Base-by-base conservation (phyloP, 1,140 invertebrate species). In the Vollenhovia emeryi region DNA sequence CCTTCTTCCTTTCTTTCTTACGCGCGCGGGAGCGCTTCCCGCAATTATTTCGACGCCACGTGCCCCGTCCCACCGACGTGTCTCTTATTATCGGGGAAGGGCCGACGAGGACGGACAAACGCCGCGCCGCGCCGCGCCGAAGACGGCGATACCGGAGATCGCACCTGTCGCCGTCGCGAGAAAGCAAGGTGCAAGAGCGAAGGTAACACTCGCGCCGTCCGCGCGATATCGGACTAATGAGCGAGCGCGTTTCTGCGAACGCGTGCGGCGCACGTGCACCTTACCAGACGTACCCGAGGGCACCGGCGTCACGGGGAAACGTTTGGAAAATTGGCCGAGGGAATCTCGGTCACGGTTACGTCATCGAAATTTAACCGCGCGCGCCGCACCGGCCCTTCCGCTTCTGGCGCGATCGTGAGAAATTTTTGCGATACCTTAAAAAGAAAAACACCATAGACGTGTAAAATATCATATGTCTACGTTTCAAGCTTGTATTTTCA, bases 171-270 rank as follows among this genome's bases (percentile, higher is more conserved):
- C 33, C 86, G 91, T 90, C 90, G 85, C 90, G 84, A 66, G 62
- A 89, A 84, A 84, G 91, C 91, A 92, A 92, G 92, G 92, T 92
- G 92, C 91, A 88, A 87, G 71, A 78, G 69, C 59, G 71, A 84
- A 78, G 84, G 68, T 83, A 84, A 87, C 86, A 84, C 88, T 89
- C 87, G 90, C 87, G 78, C 76, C 88, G 85, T 86, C 84, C 89
- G 86, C 68, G 90, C 91, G 93, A 94, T 93, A 94, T 89, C 91
- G 86, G 84, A 83, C 89, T 93, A 93, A 93, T 92, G 93, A 87
- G 84, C 86, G 1, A 36, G 55, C 82, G 82, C 55, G 68, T 86
- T 88, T 85, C 45, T 33, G 84, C 83, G 2, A 36, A 52, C 82
- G 82, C 55, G 55, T 8, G 55, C 55, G 15, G 45, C 57, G n/a